A percentile compares a stretch with the other conserved stretches of the same genome.
phyloP scores from a whole-genome alignment of 2,113 vertebrate species.

The Litocranius walleri region DNA sequence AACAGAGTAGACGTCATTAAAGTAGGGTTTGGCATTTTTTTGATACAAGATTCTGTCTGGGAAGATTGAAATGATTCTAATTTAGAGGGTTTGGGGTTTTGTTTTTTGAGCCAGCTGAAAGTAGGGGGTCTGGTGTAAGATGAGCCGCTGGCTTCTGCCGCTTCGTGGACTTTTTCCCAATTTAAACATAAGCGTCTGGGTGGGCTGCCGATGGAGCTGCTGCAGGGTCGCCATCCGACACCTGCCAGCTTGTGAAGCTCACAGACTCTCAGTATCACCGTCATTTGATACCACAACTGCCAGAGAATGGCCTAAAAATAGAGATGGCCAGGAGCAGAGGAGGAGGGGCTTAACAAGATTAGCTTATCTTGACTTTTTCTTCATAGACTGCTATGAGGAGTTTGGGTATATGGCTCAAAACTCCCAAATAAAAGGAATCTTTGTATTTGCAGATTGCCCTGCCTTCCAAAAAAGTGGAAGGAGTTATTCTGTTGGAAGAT shows the following conservation, averaged over 20 bases:
- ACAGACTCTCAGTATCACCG: not conserved
- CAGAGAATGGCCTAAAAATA: slow-evolving; percentile 53
- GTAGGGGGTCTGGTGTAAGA: not conserved
- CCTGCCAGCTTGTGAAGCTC: slow-evolving; percentile 1
- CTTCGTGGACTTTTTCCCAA: not conserved
- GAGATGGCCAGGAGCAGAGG: not conserved
- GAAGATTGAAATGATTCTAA: not conserved
- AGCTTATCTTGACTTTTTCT: not conserved
- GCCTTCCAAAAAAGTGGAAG: not conserved
- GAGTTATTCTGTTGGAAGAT: not conserved
- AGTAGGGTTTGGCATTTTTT: not conserved
- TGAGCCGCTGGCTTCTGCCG: not conserved
- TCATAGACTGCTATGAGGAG: not conserved
- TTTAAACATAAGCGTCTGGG: not conserved
- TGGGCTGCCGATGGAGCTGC: not conserved
- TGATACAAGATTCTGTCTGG: not conserved
- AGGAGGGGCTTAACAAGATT: not conserved
- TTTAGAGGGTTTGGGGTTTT: not conserved
- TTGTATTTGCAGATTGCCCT: not conserved
- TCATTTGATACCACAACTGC: slow-evolving; percentile 20
- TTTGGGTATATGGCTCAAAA: not conserved
- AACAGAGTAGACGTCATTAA: not conserved
- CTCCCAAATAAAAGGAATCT: not conserved
- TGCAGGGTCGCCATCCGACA: not conserved
- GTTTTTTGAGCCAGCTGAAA: not conserved